These are phyloP conservation scores for Ichneumoninae sp. DNA, from an alignment of 2,888 invertebrate genomes.

Conservation along the genomic window DNA sequence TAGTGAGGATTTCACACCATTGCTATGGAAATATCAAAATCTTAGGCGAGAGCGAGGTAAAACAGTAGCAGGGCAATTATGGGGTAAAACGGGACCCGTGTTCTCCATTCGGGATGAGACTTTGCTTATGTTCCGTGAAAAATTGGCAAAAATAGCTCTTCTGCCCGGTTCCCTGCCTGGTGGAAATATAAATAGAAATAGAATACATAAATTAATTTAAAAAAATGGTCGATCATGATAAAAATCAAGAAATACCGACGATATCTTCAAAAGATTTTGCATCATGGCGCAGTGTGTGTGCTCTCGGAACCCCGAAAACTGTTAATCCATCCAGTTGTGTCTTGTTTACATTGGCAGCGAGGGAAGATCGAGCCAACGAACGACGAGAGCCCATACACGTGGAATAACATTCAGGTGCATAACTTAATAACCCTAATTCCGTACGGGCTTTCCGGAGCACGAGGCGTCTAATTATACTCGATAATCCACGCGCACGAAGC, in stretches of 20 bases:
- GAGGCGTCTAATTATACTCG: slow-evolving; percentile 61
- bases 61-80: no score
- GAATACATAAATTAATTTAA: neutral
- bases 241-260: neutral
- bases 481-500: slow-evolving; percentile 50
- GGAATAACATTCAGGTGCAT: slow-evolving; percentile 79
- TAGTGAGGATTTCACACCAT: no score
- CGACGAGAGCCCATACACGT: slow-evolving; percentile 70
- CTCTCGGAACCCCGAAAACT: slow-evolving; percentile 11
- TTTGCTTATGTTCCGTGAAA: no score
- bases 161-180: no score
- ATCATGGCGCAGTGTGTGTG: neutral
- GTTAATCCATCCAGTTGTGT: slow-evolving; percentile 71
- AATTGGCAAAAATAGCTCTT: no score
- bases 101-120: no score
- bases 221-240: neutral
- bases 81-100: no score
- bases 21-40: no score
- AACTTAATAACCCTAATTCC: slow-evolving; percentile 68
- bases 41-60: no score
- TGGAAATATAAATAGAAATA: neutral
- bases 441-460: slow-evolving; percentile 3
- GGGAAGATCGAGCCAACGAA: slow-evolving; percentile 64
- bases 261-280: neutral
- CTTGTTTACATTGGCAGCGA: slow-evolving; percentile 74